phyloP scores from a whole-genome alignment of 2,888 invertebrate genomes.

The Onchidella celtica region DNA sequence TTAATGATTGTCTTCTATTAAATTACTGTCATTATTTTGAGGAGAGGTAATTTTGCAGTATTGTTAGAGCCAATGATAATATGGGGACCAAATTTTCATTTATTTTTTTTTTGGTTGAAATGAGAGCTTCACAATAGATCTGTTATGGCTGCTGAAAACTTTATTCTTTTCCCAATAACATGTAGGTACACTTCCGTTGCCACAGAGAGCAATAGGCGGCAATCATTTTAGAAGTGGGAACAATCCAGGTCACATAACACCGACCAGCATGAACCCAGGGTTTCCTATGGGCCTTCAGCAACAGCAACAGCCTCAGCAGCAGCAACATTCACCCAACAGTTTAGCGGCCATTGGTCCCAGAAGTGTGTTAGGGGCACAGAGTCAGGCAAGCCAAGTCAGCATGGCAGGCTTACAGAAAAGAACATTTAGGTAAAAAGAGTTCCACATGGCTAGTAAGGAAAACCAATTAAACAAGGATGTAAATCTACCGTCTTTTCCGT shows the following conservation, averaged over 20 bases:
- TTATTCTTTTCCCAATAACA: too few species aligned
- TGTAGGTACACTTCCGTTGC: constrained; percentile 56
- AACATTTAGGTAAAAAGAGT: constrained; percentile 64
- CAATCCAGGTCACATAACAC: constrained; percentile 66
- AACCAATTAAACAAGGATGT: too few species aligned
- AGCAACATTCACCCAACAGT: constrained; percentile 78
- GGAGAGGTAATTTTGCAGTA: too few species aligned
- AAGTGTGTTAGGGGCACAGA: constrained; percentile 63
- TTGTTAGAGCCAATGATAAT: too few species aligned
- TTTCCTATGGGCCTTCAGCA: constrained; percentile 71
- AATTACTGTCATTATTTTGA: too few species aligned
- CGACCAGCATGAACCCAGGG: constrained; percentile 73
- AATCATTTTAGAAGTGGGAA: constrained; percentile 65
- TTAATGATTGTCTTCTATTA: too few species aligned
- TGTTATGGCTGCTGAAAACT: background rate
- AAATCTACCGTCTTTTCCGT: too few species aligned
- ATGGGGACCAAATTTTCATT: too few species aligned
- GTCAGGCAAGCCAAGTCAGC: constrained; percentile 61
- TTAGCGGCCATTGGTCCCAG: constrained; percentile 74
- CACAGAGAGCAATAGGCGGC: constrained; percentile 58
- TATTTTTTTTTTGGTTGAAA: too few species aligned
- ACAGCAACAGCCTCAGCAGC: constrained; percentile 70
- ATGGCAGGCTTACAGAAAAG: constrained; percentile 69
- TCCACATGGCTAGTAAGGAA: too few species aligned
- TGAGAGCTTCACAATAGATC: too few species aligned